Base-by-base conservation (phyloP, 2,113 vertebrate species). In the Arenaria interpres region DNA sequence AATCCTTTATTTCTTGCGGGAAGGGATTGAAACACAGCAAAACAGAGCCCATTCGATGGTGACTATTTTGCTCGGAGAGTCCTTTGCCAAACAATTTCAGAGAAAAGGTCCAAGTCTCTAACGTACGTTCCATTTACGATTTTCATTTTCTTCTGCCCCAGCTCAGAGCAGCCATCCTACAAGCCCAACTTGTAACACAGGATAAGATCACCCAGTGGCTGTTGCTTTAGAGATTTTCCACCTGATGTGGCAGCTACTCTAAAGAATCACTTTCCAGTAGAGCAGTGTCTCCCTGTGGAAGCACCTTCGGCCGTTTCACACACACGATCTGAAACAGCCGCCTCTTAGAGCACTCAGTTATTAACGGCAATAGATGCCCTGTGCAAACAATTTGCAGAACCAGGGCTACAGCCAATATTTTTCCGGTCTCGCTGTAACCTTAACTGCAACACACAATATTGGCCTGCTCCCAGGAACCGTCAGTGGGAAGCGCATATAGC, bases 361-460 rank as follows among this genome's bases (percentile, higher is more conserved):
- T 82, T 85, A 91, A 59, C 5, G 2, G 59, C 60, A 91, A n/a
- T 46, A 80, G 77, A 83, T 94, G 80, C 63, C 74, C 77, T 50
- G 84, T 67, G 85, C 91, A 89, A 95, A 94, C 45, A 88, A 76
- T 66, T 89, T 88, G 67, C 91, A 94, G 95, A 88, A 92, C 32
- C 20, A 77, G 45, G 32, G 81, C 74, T 85, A 32, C n/a, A 46
- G 84, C 93, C 57, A 85, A 79, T 85, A 88, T 97, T 97, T 96
- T 95, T 75, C 81, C 94, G 89, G 57, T 85, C 89, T 95, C 6
- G 2, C 93, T 89, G 74, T 96, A 95, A 96, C 86, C 33, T 95
- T 96, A 93, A 93, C 88, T 92, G 92, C 63, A 95, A 53, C 46
- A 60, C 88, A 93, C 60, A 89, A 46, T 51, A 68, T 95, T 97